phyloP scores from a whole-genome alignment of 2,797 vertebrate species.

The Sebastes itinus region DNA sequence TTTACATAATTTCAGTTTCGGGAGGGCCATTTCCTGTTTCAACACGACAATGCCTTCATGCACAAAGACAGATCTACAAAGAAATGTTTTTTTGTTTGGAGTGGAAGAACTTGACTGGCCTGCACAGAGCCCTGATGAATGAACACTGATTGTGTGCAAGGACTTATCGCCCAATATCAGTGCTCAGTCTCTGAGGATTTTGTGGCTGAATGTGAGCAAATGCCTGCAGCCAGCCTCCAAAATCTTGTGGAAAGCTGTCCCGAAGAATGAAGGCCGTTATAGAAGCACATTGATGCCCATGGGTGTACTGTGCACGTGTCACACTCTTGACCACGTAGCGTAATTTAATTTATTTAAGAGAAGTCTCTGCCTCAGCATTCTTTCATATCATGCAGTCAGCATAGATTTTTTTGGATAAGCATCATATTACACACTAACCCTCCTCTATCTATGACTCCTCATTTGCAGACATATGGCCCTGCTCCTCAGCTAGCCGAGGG shows the following conservation, averaged over 20 bases:
- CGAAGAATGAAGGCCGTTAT: neutral
- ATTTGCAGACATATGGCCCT: conserved; percentile 64
- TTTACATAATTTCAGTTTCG: neutral
- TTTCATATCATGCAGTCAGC: neutral
- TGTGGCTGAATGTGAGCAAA: neutral
- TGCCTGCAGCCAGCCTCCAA: neutral
- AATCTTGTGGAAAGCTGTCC: neutral
- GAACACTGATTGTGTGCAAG: neutral
- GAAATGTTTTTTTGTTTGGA: neutral
- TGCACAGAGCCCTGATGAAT: neutral
- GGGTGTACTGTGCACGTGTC: neutral
- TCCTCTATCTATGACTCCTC: neutral
- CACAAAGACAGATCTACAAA: neutral
- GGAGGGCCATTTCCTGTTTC: neutral
- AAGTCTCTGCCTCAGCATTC: neutral
- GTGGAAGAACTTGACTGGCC: neutral
- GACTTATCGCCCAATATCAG: neutral
- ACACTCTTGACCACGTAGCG: neutral
- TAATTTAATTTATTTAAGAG: neutral
- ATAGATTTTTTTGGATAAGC: neutral
- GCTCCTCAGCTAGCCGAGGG: conserved; percentile 41
- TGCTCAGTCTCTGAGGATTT: neutral
- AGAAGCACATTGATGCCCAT: neutral
- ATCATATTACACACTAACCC: neutral
- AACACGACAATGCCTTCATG: neutral